phyloP scores from a whole-genome alignment of 2,888 invertebrate genomes.

The Pristionchus arcanus region DNA sequence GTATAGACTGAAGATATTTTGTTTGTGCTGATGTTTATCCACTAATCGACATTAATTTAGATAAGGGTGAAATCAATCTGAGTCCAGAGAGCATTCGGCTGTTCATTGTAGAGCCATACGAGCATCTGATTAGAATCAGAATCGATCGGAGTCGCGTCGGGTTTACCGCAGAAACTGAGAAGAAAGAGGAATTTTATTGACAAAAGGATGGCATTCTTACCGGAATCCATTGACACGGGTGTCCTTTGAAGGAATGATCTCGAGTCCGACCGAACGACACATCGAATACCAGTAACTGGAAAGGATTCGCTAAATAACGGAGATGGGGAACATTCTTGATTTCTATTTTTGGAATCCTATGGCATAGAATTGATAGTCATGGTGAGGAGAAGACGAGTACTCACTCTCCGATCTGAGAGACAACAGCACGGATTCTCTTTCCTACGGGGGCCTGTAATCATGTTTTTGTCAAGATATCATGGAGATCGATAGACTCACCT shows the following conservation, averaged over 20 bases:
- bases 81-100: neutral
- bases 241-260: slow-evolving; percentile 21
- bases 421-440: slow-evolving; percentile 1
- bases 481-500: neutral
- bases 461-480: neutral
- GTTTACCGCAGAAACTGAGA: slow-evolving; percentile 34
- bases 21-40: neutral
- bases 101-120: slow-evolving; percentile 31
- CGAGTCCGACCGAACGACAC: neutral
- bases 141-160: slow-evolving; percentile 9
- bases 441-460: slow-evolving; percentile 41
- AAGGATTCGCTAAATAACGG: neutral
- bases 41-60: neutral
- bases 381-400: neutral
- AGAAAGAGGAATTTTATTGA: too few species aligned
- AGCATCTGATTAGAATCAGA: slow-evolving; percentile 25
- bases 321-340: too few species aligned
- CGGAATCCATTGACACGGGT: slow-evolving; percentile 24
- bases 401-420: neutral
- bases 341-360: too few species aligned
- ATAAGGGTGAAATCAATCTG: slow-evolving; percentile 4
- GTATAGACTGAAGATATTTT: neutral
- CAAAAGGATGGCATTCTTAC: neutral
- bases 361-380: neutral
- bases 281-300: neutral